These are phyloP conservation scores for Exephanes ischioxanthus DNA, from an alignment of 2,888 invertebrate genomes.

Conservation along the genomic window DNA sequence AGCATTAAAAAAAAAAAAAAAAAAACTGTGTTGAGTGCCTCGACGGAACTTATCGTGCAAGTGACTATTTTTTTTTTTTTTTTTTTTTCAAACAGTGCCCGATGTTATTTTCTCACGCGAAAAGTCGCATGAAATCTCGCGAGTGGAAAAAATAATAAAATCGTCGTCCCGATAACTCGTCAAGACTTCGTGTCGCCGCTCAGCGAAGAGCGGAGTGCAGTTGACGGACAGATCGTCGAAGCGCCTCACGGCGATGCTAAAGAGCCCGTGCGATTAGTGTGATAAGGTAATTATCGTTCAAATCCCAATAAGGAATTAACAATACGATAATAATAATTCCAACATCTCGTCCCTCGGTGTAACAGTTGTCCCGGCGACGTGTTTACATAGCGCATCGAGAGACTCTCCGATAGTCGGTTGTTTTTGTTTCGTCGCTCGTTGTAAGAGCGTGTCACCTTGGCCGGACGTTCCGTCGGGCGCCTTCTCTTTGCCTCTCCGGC, in stretches of 20 bases:
- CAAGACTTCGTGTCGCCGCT: neutral
- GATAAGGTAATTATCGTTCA: neutral
- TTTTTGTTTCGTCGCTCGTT: neutral
- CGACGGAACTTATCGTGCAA: no score
- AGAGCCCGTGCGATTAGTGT: neutral
- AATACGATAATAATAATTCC: no score
- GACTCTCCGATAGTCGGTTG: neutral
- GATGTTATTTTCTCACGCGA: no score
- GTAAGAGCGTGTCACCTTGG: no score
- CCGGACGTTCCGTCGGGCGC: neutral
- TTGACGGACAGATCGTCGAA: neutral
- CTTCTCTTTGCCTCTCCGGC: neutral
- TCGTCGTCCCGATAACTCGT: neutral
- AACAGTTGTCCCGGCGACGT: no score
- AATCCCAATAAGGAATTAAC: neutral
- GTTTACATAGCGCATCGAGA: no score
- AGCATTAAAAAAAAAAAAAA: no score
- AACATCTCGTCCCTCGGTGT: no score
- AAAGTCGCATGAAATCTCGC: neutral
- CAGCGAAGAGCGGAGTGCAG: neutral
- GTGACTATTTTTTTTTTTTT: no score
- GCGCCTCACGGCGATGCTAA: neutral
- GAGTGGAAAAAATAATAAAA: neutral
- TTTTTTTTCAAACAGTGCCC: no score
- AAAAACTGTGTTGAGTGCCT: no score